Evolutionary conservation across 2,888 invertebrate genomes (phyloP), one percentile per base, ranked within the genome.

Genomic region (Notodonta dromedarius): DNA sequence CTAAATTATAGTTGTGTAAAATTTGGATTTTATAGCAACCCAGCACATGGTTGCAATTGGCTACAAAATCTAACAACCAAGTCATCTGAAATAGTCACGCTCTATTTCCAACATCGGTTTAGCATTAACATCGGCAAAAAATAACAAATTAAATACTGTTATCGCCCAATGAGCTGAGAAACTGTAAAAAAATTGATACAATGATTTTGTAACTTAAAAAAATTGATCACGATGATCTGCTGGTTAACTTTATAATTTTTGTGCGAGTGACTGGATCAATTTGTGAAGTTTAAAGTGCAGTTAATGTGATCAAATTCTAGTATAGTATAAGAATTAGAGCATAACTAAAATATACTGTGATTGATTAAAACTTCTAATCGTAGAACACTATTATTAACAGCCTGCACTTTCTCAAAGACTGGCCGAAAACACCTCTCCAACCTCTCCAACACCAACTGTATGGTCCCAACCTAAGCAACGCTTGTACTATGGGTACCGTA

Each of bases 11-110:
- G 7, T 35, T 35, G 54, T 39, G 52, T 13, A 3, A 32, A 32
- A 14, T 16, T 1, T n/a, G 39, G n/a, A n/a, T n/a, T 14, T 32
- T 39, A 6, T 39, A n/a, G 13, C 6, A 39, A 54, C n/a, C 54
- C n/a, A 53, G 35, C 32, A 35, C 12, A 5, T 9, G 12, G 12
- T 13, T 16, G 35, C 53, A 12, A 35, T n/a, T 35, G 35, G 53
- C 35, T 35, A 32, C 16, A 13, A 53, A 51, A 51, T 51, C 24
- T 24, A 52, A 50, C 50, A 50, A 16, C 50, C 7, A 35, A 52
- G 7, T 14, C 35, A 39, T 39, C 54, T 54, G 54, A 35, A 54
- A 39, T 39, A n/a, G 54, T 54, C 54, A 39, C 54, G 54, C 39
- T 54, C 54, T 39, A 54, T 7, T 54, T 54, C 13, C 54, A 0